Evolutionary conservation across 2,113 vertebrate species (phyloP), one percentile per base, ranked within the genome.

Genomic region (Mesocricetus auratus): DNA sequence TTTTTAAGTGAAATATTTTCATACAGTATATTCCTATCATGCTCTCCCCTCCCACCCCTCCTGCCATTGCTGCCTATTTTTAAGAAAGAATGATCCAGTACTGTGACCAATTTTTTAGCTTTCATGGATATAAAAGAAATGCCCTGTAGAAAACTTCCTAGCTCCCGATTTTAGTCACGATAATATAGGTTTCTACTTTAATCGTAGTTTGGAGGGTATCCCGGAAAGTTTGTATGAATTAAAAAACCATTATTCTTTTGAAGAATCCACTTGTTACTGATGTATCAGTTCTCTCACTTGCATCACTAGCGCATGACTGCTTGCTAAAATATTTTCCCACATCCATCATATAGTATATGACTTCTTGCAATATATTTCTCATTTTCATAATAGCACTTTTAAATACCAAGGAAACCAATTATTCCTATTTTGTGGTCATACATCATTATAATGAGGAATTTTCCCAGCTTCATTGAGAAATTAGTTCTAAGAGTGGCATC

Each of bases 331-430:
- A 69, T 36, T 77, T 47, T 62, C 33, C 17, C 39, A 85, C 47
- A 90, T 69, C 36, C 12, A 29, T 31, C 53, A 7, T 60, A 33
- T 22, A 62, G 21, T 3, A 71, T 75, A 69, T 53, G 8, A 26
- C 36, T 62, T 31, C 31, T 85, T 69, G 42, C 36, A 69, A 53
- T 71, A 22, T 36, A 29, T 60, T 58, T 47, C 31, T 81, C 45
- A 60, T 42, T 77, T 83, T 89, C 58, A 33, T 33, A 33, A 42
- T 24, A 19, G 19, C 17, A 47, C 45, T 69, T 90, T 83, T 66
- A 89, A 50, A 85, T 58, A 89, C n/a, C 94, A 88, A 82, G 66
- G 68, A 64, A 81, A 64, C n/a, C 13, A 60, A 56, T 19, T 85
- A 42, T 74, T 82, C 60, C 45, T 83, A 24, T 29, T 9, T 2